These are phyloP conservation scores for Furcula furcula DNA, from an alignment of 2,888 invertebrate species.

Conservation along the genomic window DNA sequence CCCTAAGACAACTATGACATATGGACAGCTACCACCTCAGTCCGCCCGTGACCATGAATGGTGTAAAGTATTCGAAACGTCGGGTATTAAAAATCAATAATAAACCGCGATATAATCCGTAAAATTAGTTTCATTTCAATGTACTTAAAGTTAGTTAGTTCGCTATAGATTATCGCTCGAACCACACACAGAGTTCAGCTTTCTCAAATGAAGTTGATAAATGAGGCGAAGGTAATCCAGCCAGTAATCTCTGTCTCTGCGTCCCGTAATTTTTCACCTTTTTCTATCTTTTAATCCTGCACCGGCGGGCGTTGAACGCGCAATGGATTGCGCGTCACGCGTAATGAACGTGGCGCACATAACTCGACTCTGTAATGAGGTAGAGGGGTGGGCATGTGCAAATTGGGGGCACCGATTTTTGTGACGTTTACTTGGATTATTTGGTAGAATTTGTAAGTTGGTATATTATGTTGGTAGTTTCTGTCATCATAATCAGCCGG, in stretches of 20 bases:
- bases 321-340: slow-evolving; percentile 35
- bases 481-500: too few species aligned
- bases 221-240: slow-evolving; percentile 51
- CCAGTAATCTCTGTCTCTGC: slow-evolving; percentile 52
- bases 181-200: slow-evolving; percentile 14
- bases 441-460: too few species aligned
- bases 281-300: slow-evolving; percentile 46
- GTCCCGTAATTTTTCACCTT: slow-evolving; percentile 59
- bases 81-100: too few species aligned
- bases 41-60: too few species aligned
- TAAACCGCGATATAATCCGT: too few species aligned
- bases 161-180: background rate
- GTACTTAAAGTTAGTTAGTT: slow-evolving; percentile 4
- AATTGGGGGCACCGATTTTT: too few species aligned
- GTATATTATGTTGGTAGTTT: too few species aligned
- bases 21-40: too few species aligned
- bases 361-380: slow-evolving; percentile 33
- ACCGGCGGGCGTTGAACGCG: slow-evolving; percentile 15
- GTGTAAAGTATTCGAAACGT: too few species aligned
- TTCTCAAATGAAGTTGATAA: slow-evolving; percentile 59
- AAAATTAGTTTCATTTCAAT: too few species aligned
- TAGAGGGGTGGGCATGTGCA: too few species aligned
- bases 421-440: background rate
- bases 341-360: slow-evolving; percentile 25
- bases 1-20: too few species aligned